Base-by-base conservation (phyloP, 2,888 invertebrate genomes). In the Patella ulyssiponensis region DNA sequence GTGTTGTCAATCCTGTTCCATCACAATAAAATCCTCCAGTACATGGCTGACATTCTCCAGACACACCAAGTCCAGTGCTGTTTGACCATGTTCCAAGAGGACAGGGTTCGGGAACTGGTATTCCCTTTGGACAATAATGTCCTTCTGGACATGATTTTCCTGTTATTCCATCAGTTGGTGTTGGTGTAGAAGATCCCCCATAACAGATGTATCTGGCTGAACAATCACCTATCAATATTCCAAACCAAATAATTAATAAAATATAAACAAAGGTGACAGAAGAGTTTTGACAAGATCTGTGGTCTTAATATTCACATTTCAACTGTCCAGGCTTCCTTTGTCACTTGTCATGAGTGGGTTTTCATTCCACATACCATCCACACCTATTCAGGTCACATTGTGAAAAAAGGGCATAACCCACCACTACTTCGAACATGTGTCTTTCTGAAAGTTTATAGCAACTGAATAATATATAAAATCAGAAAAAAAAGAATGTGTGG, bases 121-220 rank as follows among this genome's bases (percentile, higher is more conserved):
- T 87, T 4, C 89, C 89, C 27, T 79, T 77, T 0, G 80, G 79
- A 83, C 91, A 91, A 82, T 86, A 91, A 73, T 84, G 76, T 23
- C 90, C 90, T 69, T 81, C 85, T 3, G 89, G 89, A 83, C 91
- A 91, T 0, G 77, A 76, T 74, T 84, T 77, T 71, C 90, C 90
- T 2, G 86, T 89, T 12, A 83, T 78, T 12, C 88, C 89, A 82
- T 90, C 90, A 7, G 76, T 86, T 0, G 91, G 90, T 15, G 87
- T 88, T 9, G 88, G 79, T 11, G 85, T 85, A 14, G 87, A 76
- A 0, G 90, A 85, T 11, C 90, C 89, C 77, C 83, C 84, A n/a
- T 85, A 86, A 79, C 91, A 91, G 83, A 84, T 88, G 80, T 83
- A 88, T 0, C 88, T 83, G 51, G 87, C 87, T 58, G 78, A 73